Evolutionary conservation across 2,888 invertebrate species (phyloP).

Genomic region (Lycophotia porphyrea): DNA sequence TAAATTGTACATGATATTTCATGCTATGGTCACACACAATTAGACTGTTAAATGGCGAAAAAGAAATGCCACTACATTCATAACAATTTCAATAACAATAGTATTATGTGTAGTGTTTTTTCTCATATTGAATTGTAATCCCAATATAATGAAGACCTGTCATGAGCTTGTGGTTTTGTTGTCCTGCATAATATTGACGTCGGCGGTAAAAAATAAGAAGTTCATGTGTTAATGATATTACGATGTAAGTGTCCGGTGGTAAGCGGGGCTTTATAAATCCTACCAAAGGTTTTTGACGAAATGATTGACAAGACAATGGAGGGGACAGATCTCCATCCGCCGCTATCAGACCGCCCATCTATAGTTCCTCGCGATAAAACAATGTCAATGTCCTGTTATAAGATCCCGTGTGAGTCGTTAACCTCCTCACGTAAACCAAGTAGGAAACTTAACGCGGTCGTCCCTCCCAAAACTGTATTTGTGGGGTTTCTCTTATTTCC

Average conservation of each 20-base stretch:
- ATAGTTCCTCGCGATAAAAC: conserved; percentile 64
- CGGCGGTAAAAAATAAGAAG: conserved; percentile 44
- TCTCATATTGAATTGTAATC: conserved; percentile 23
- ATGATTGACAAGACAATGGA: conserved; percentile 82
- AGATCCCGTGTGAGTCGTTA: conserved; percentile 61
- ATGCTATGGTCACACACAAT: background rate
- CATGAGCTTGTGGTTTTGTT: conserved; percentile 26
- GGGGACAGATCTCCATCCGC: conserved; percentile 69
- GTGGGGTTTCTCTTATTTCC: conserved; percentile 18
- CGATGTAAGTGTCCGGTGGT: conserved; percentile 24
- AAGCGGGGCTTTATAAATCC: conserved; percentile 39
- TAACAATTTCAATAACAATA: background rate
- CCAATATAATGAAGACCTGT: conserved; percentile 32
- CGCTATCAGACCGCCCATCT: conserved; percentile 70
- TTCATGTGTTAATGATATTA: conserved; percentile 46
- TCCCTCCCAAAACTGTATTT: conserved; percentile 27
- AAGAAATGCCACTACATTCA: conserved; percentile 1
- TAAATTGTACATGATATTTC: conserved; percentile 5
- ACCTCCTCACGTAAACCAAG: conserved; percentile 58
- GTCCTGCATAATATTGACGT: conserved; percentile 17
- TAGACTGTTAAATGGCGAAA: background rate
- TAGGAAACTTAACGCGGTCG: conserved; percentile 35
- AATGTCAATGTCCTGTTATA: conserved; percentile 78
- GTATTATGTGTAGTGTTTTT: background rate
- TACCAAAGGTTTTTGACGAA: conserved; percentile 62